Conservation (phyloP, 2,113 vertebrate genomes). For the Hippocampus guttulatus region DNA sequence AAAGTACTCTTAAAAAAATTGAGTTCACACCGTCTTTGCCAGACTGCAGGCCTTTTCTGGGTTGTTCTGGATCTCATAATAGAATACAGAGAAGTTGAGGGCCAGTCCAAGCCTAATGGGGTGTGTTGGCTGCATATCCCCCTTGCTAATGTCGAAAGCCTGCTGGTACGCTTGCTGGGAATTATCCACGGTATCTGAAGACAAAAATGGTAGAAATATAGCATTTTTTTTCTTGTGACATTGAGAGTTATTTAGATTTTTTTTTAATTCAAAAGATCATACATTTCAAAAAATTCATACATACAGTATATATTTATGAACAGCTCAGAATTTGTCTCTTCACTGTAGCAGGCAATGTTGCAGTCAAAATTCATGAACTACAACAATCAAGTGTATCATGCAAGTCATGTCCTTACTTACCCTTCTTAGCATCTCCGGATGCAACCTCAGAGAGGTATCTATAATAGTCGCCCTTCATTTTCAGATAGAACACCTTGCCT, state of each 20-base stretch:
- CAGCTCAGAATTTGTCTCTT: too few relatives aligned
- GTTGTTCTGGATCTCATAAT: conserved; percentile 98
- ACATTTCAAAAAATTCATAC: too few relatives aligned
- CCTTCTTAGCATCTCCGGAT: conserved; percentile 86
- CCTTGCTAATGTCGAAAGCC: conserved; percentile 99
- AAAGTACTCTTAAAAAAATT: neutral
- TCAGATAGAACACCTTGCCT: conserved; percentile 99
- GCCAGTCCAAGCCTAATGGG: conserved; percentile 96
- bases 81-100: conserved; percentile 99
- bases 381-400: neutral
- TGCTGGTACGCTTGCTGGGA: conserved; percentile 95
- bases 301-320: too few relatives aligned
- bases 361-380: neutral
- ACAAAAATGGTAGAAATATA: neutral
- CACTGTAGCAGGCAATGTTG: too few relatives aligned
- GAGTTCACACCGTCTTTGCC: conserved; percentile 87
- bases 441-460: conserved; percentile 99
- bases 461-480: conserved; percentile 99
- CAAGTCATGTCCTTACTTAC: conserved; percentile 69
- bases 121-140: conserved; percentile 98
- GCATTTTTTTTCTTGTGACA: neutral
- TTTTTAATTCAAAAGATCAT: too few relatives aligned
- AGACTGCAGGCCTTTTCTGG: conserved; percentile 94
- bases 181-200: conserved; percentile 86
- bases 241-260: neutral